A percentile compares a stretch with the other conserved stretches of the same genome.
Evolutionary conservation across 2,797 vertebrate species (phyloP).

Genomic region (Characodon lateralis): DNA sequence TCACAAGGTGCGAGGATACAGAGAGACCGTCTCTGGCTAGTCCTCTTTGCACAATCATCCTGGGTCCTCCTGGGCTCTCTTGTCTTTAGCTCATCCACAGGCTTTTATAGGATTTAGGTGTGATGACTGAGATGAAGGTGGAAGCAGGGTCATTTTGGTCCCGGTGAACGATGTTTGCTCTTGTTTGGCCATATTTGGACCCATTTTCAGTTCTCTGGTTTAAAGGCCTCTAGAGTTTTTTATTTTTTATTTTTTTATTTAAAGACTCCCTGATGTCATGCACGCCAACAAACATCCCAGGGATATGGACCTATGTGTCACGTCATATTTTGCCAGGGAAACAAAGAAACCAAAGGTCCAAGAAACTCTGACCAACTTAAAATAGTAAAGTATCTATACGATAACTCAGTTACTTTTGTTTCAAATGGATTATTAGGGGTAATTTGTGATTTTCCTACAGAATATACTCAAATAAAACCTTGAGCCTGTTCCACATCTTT

Average conservation of each 20-base stretch:
- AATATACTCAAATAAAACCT: neutral
- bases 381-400: neutral
- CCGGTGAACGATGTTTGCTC: too few relatives aligned
- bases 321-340: neutral
- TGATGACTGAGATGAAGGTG: too few relatives aligned
- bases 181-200: neutral
- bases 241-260: neutral
- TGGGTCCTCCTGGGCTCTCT: too few relatives aligned
- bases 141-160: too few relatives aligned
- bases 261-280: neutral
- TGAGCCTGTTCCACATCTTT: neutral
- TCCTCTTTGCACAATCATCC: too few relatives aligned
- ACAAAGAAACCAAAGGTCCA: neutral
- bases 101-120: too few relatives aligned
- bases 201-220: neutral
- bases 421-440: neutral
- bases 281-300: neutral
- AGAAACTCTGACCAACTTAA: neutral
- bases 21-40: too few relatives aligned
- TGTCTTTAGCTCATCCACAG: too few relatives aligned
- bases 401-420: neutral
- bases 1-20: too few relatives aligned
- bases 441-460: neutral
- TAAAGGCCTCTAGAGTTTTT: neutral
- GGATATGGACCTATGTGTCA: neutral